Base-by-base conservation (phyloP, 2,797 vertebrate species). In the Gymnothorax reevesii region DNA sequence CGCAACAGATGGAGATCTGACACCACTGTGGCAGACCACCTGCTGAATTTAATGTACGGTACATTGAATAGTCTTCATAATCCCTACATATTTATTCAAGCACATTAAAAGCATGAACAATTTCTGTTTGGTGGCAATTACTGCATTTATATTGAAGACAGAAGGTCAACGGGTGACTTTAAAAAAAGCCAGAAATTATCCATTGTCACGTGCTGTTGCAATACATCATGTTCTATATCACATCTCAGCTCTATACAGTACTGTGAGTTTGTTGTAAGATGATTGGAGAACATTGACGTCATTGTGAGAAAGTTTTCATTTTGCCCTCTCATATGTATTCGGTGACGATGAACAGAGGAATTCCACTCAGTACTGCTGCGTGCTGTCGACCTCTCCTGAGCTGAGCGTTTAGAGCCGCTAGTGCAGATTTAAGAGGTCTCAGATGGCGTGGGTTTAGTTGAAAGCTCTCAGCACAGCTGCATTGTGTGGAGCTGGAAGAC, bases 351-450 rank as follows among this genome's bases (percentile, higher is more conserved):
- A 77, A 52, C 15, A 20, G 13, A 13, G 52, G 73, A 77, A 77
- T 77, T 52, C 42, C 73, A 49, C 52, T 77, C 33, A 4, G 73
- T 49, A 15, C 73, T 13, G 22, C 7, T 64, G 60, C 22, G 42
- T 17, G 73, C 73, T 20, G 1, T 77, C 7, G 73, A 42, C 33
- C 33, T 42, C 33, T 42, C 33, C 33, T 42, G 33, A 42, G 33
- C 33, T 1, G 33, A 75, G 71, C 4, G 13, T 20, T 52, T 77
- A 42, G 17, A 75, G 71, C 71, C 12, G 27, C 10, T 9, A 49
- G 73, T 42, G 73, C 73, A 77, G 73, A 13, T 77, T 77, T 77
- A 77, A 77, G 33, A 77, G 73, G 73, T 77, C 42, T 77, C 73
- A 52, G 42, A 77, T 77, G 27, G 73, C 73, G 15, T 33, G 15